Evolutionary conservation across 2,113 vertebrate genomes (phyloP), one percentile per base, ranked within the genome.

Genomic region (Thunnus maccoyii): DNA sequence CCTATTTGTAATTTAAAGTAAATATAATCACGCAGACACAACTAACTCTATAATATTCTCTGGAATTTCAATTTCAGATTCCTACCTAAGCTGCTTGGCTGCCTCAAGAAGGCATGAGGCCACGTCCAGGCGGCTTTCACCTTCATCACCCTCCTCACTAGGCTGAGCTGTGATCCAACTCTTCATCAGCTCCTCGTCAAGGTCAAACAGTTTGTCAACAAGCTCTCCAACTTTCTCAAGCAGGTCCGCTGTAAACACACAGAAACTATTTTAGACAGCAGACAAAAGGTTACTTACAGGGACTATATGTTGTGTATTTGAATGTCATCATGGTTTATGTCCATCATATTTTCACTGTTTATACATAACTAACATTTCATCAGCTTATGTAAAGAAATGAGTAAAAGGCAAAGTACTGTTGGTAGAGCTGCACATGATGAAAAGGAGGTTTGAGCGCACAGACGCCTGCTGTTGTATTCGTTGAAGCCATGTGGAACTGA

Each of bases 351-450:
- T 46, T 27, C 4, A 15, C 27, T 64, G 47, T 25, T 30, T 15
- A 51, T 8, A 17, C 8, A 83, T 2, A 17, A 44, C 16, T 47
- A 41, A 61, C 52, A 71, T 1, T 8, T 62, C 0, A 14, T 47
- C 5, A 66, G 48, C 32, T 55, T 27, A 55, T 20, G 27, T 7
- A 36, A 71, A 48, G 32, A 20, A 66, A 22, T 14, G 2, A 67
- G 16, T 66, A 46, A 87, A 89, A 74, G 16, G 20, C 22, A 55
- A 41, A 58, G 90, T 93, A 99, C 98, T 95, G 61, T 97, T 99
- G 61, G 97, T 99, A 58, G 98, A 99, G 88, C 97, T 99, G 91
- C 93, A 95, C 97, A 99, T 99, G 93, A 99, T 97, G 94, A 99
- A 99, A 80, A 97, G 97, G 27, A 99, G 91, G 78, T 93, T 97